Evolutionary conservation across 2,888 invertebrate genomes (phyloP), one percentile per base, ranked within the genome.

Genomic region (Criorhina ranunculi): DNA sequence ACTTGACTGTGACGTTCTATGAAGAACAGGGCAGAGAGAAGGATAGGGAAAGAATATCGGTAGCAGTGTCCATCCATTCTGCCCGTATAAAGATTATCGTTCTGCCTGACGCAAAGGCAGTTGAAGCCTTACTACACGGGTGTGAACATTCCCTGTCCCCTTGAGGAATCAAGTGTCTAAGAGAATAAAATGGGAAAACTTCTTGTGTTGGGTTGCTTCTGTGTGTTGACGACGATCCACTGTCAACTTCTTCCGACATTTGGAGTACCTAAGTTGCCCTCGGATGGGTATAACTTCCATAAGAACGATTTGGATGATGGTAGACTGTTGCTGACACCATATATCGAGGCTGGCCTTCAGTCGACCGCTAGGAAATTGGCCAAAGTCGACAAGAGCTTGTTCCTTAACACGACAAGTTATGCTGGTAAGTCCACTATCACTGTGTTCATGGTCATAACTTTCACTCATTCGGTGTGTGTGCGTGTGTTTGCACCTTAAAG

Each of bases 351-450:
- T 19, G 88, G 88, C 0, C 75, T 87, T 37, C 83, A 87, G 57
- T 62, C 79, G 12, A 75, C 73, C 4, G 88, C 87, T 6, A 80
- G 88, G 53, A 86, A 80, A 60, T 81, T 88, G 49, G 86, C 88
- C 40, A 35, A 90, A 91, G 33, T 89, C 88, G 29, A 90, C 87
- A 86, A 92, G 92, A 1, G 89, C 24, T 37, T 86, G 81, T 88
- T 29, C 67, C 90, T 64, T 91, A 92, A 92, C 5, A 87, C 92
- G 15, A 91, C 92, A 49, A 93, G 93, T 88, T 92, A 92, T 87
- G 92, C 93, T 0, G 93, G 93, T 5, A 92, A 91, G 75, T 75
- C 17, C 4, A 24, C 12, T 40, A 40, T 29, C 15, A 24, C 53
- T 29, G 19, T 11, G 35, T 55, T 49, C 35, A 69, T 35, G 57